Percentiles rank a stretch among this genome's conserved stretches.
Conservation (phyloP, 2,888 invertebrate genomes). For the Hypolimnas misippus region DNA sequence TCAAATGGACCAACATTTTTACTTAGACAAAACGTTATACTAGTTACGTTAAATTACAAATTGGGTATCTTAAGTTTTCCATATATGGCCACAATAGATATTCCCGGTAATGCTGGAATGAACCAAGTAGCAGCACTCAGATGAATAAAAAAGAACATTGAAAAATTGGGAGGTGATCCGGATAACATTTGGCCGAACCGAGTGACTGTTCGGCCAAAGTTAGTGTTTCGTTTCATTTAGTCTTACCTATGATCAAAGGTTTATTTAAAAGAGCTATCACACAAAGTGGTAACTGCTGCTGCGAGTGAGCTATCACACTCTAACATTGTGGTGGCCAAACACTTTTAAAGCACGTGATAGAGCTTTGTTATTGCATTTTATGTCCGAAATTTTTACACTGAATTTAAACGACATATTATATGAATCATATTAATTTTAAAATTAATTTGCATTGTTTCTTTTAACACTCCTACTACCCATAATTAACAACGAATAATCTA, state of each 20-base stretch:
- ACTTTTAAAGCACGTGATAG: conserved; percentile 75
- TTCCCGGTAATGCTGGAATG: conserved; percentile 51
- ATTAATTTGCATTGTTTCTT: too few species aligned
- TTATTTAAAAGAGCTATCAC: conserved; percentile 82
- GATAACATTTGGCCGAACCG: too few species aligned
- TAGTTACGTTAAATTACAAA: conserved; percentile 73
- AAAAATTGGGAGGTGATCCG: conserved; percentile 58
- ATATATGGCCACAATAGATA: conserved; percentile 63
- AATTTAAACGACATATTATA: too few species aligned
- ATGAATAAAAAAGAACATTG: conserved; percentile 62
- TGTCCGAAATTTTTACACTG: too few species aligned
- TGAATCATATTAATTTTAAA: too few species aligned
- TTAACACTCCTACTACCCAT: too few species aligned
- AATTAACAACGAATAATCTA: too few species aligned
- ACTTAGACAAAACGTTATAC: conserved; percentile 60
- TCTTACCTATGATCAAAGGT: conserved; percentile 73
- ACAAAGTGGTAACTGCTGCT: conserved; percentile 88
- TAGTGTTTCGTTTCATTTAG: conserved; percentile 60
- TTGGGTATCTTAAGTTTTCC: conserved; percentile 69
- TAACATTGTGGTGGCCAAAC: conserved; percentile 81
- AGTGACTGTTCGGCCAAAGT: conserved; percentile 77
- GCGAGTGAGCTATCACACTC: too few species aligned
- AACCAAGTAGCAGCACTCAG: conserved; percentile 66
- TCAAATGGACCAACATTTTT: conserved; percentile 68
- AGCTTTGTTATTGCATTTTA: conserved; percentile 54